Evolutionary conservation across 2,888 invertebrate species (phyloP), one percentile per base, ranked within the genome.

Genomic region (Drosophila stalkeri): DNA sequence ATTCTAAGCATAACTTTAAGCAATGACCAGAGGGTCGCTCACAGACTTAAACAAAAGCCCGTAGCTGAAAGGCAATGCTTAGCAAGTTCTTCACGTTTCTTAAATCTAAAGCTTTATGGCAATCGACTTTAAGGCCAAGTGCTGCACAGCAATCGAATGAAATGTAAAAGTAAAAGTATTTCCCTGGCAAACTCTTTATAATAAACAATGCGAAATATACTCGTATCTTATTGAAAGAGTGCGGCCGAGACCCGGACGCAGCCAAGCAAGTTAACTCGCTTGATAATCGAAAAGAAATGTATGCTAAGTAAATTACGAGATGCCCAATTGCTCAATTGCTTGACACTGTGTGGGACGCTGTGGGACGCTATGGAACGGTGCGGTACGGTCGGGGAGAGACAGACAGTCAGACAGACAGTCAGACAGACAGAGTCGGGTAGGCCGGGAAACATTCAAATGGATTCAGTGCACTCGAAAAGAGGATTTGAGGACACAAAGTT

Each of bases 311-410:
- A 73, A 70, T 74, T 70, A 70, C 46, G 39, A 43, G 47, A 51
- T 77, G 79, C 55, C 41, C 75, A 77, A 77, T 75, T 77, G 77
- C 71, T 64, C 75, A 78, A 77, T 77, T 79, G 57, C 49, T 78
- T 66, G 74, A 64, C 49, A 64, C 52, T 60, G n/a, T 60, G n/a
- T 18, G 52, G 6, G 27, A 1, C 27, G n/a, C n/a, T n/a, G n/a
- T n/a, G n/a, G 44, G n/a, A 16, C 39, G 37, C 33, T n/a, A n/a
- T n/a, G 31, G 14, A 37, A 7, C 27, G 27, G 27, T 6, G 27
- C 6, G 33, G 14, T 9, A 16, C 12, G 20, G 9, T 9, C 37
- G 63, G 63, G 37, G 39, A 67, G 44, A 16, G 37, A 37, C 6
- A 14, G 6, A 16, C 37, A 39, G 2, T 2, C 37, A n/a, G 47